Evolutionary conservation across 2,888 invertebrate genomes (phyloP).

Genomic region (Podabrus alpinus): DNA sequence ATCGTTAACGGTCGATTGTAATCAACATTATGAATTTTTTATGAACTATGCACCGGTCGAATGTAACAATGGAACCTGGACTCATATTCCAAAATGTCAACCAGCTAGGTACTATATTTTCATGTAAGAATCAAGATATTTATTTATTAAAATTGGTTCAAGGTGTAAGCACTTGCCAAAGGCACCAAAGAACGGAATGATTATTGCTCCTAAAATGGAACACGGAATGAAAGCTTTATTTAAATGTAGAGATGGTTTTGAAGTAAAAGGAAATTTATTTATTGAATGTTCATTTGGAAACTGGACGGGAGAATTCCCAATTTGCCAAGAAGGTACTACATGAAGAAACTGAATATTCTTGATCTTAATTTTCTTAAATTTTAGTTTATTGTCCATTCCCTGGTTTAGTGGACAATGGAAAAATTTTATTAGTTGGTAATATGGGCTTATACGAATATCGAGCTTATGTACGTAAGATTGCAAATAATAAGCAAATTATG

Average conservation of each 20-base stretch:
- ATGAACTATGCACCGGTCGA: constrained; percentile 75
- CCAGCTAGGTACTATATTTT: constrained; percentile 65
- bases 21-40: constrained; percentile 83
- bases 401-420: constrained; percentile 85
- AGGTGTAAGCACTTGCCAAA: constrained; percentile 54
- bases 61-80: constrained; percentile 96
- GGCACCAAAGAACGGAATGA: constrained; percentile 90
- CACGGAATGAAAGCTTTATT: constrained; percentile 95
- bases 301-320: constrained; percentile 89
- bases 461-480: constrained; percentile 87
- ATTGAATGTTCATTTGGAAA: constrained; percentile 92
- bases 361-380: neutral
- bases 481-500: constrained; percentile 93
- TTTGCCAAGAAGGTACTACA: constrained; percentile 74
- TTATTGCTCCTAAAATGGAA: constrained; percentile 95
- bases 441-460: constrained; percentile 96
- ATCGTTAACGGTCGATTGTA: constrained; percentile 76
- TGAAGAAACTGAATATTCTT: neutral
- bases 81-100: constrained; percentile 83
- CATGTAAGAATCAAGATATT: neutral
- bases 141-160: neutral
- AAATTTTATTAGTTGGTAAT: constrained; percentile 89
- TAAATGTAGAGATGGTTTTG: constrained; percentile 91
- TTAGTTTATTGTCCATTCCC: constrained; percentile 90
- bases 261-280: constrained; percentile 70